Conservation (phyloP, 2,888 invertebrate genomes). For the Theodoxus fluviatilis region DNA sequence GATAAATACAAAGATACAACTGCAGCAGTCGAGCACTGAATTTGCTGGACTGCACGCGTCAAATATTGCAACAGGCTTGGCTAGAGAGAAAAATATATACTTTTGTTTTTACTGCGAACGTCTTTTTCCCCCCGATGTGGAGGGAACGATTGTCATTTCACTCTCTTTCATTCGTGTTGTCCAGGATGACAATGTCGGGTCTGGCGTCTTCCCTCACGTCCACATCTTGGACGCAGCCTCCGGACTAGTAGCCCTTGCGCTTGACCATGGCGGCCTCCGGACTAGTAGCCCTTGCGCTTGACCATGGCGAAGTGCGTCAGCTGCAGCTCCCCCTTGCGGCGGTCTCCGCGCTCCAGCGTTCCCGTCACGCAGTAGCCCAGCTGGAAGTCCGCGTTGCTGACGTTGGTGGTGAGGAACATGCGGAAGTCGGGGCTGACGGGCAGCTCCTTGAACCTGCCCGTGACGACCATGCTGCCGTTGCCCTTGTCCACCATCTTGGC, state of each 20-base stretch:
- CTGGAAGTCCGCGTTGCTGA: conserved; percentile 85
- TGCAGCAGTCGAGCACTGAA: too few species aligned
- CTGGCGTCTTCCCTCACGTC: too few species aligned
- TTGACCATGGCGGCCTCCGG: not conserved
- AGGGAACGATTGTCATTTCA: too few species aligned
- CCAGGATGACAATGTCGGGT: too few species aligned
- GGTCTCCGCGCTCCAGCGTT: conserved; percentile 78
- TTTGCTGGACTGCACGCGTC: too few species aligned
- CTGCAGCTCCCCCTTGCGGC: conserved; percentile 79
- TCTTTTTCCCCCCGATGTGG: too few species aligned
- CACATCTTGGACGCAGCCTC: too few species aligned
- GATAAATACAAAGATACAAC: too few species aligned
- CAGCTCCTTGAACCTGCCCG: conserved; percentile 76
- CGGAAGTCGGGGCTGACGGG: conserved; percentile 50
- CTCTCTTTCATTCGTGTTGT: too few species aligned
- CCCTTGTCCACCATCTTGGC: conserved; percentile 83
- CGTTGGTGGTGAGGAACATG: conserved; percentile 82
- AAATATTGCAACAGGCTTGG: too few species aligned
- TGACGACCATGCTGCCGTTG: conserved; percentile 80
- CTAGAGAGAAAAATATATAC: too few species aligned
- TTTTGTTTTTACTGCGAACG: too few species aligned
- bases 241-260: not conserved
- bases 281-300: conserved; percentile 76
- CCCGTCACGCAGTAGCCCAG: conserved; percentile 91
- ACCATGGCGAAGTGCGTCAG: conserved; percentile 88